Evolutionary conservation across 2,113 vertebrate species (phyloP), one percentile per base, ranked within the genome.

Genomic region (Probosciger aterrimus): DNA sequence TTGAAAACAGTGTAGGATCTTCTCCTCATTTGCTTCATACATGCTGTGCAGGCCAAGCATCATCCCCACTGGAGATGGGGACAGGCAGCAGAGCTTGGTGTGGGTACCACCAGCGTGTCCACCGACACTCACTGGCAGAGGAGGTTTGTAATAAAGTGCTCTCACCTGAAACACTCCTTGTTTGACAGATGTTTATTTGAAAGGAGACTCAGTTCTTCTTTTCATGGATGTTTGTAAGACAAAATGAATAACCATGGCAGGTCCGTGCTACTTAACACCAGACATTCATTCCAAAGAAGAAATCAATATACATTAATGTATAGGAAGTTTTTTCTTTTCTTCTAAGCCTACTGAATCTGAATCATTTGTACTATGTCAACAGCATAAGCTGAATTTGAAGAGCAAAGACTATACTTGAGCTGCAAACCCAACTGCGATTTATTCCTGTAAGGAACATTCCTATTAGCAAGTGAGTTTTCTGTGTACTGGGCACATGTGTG

Each of bases 11-110:
- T 5, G 15, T 8, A 57, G 41, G 16, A 22, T 55, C 43, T 69
- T 43, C 70, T 63, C 19, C 12, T 73, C 6, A 7, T 23, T 75
- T 62, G 11, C 39, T 74, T 37, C 7, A n/a, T n/a, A 25, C 0
- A 0, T 41, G 31, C 47, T 79, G 37, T 33, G n/a, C 12, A 39
- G n/a, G 5, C 25, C 70, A 19, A 1, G 5, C 4, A 33, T 28
- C 2, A 1, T 43, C 31, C 16, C 15, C 6, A 3, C 7, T 28
- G 3, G 0, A 33, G 60, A 18, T 5, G 30, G 31, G 52, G 31
- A 70, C 37, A 65, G 13, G 22, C 17, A 6, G 17, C 1, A 1
- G 39, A 69, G 30, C 17, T 20, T 2, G 18, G 7, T 14, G 39
- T 60, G 37, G 17, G 35, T 25, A 4, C 35, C 82, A 84, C 47